Percentiles rank a stretch among this genome's conserved stretches.
These are phyloP conservation scores for Nannospalax galili DNA, from an alignment of 2,113 vertebrate genomes.

Conservation along the genomic window DNA sequence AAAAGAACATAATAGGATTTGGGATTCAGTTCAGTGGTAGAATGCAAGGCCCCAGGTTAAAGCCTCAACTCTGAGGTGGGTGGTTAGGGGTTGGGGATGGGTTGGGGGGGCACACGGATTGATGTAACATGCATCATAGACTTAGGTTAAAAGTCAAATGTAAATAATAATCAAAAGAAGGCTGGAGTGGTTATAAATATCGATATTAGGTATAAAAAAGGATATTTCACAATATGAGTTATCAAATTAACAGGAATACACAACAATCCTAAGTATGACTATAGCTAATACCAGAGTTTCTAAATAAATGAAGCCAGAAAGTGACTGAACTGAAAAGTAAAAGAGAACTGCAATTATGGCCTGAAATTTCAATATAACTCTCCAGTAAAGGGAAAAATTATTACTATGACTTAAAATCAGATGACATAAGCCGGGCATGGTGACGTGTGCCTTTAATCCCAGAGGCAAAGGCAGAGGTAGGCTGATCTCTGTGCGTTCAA, in stretches of 20 bases:
- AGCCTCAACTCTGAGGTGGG: not conserved
- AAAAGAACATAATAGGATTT: not conserved
- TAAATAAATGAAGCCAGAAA: slow-evolving; percentile 21
- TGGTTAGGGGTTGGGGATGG: too few species aligned
- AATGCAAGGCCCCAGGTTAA: not conserved
- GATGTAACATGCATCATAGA: not conserved
- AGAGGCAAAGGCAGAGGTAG: too few species aligned
- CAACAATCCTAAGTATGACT: not conserved
- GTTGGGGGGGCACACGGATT: too few species aligned
- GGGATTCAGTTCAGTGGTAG: not conserved
- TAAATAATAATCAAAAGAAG: not conserved
- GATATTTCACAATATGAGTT: not conserved
- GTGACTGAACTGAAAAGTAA: not conserved
- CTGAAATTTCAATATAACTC: not conserved
- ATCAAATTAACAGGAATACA: not conserved
- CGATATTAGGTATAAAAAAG: not conserved
- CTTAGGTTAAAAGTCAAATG: not conserved
- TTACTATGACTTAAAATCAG: not conserved
- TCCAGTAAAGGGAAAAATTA: not conserved
- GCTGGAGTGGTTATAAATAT: not conserved
- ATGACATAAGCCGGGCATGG: too few species aligned
- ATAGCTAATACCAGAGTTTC: not conserved
- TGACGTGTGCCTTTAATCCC: too few species aligned
- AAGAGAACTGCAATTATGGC: not conserved
- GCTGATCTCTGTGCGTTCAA: too few species aligned